Evolutionary conservation across 2,113 vertebrate genomes (phyloP).

Genomic region (Pongo pygmaeus): DNA sequence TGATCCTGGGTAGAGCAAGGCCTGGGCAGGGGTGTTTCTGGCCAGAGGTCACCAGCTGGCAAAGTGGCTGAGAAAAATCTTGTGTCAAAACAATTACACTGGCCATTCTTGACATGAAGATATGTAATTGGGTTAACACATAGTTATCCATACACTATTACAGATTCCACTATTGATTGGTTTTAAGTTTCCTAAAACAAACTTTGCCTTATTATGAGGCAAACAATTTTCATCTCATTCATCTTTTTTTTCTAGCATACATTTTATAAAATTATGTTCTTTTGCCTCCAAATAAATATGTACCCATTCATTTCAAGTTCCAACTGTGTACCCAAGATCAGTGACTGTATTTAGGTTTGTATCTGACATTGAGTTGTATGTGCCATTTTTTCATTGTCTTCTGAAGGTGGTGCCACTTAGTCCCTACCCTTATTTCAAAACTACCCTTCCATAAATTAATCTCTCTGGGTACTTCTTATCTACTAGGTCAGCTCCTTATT

Average conservation of each 20-base stretch:
- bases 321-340: not conserved
- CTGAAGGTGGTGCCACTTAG: not conserved
- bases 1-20: no score
- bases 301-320: not conserved
- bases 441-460: no score
- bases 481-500: no score
- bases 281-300: not conserved
- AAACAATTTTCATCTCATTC: not conserved
- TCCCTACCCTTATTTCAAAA: not conserved
- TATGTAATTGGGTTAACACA: not conserved
- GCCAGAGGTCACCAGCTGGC: no score
- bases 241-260: not conserved
- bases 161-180: not conserved
- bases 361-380: not conserved
- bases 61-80: no score
- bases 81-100: not conserved
- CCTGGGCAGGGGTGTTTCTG: no score
- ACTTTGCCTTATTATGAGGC: not conserved
- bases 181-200: not conserved
- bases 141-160: not conserved
- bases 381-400: not conserved
- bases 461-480: not conserved
- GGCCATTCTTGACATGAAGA: not conserved
- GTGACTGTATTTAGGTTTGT: not conserved
- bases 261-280: not conserved